phyloP scores from a whole-genome alignment of 2,888 invertebrate genomes.

The Coremacera marginata region DNA sequence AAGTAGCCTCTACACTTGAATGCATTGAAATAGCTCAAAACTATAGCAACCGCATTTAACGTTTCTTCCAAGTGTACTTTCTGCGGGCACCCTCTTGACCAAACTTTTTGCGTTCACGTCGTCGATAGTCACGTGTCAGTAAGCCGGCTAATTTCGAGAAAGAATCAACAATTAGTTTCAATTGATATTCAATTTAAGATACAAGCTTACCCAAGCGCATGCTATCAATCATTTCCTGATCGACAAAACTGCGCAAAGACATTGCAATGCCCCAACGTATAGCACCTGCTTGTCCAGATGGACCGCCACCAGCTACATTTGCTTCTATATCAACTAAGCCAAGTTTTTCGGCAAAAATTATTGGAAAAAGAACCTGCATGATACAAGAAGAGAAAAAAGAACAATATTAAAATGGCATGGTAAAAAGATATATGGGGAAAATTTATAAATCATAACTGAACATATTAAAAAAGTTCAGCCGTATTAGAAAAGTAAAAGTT shows the following conservation, averaged over 20 bases:
- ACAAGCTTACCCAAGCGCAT: conserved; percentile 83
- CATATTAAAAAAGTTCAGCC: too few relatives aligned
- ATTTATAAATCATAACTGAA: too few relatives aligned
- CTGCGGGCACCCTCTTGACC: conserved; percentile 91
- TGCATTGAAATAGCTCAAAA: conserved; percentile 1
- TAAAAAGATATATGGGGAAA: too few relatives aligned
- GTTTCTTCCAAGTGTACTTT: conserved; percentile 93
- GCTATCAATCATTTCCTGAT: conserved; percentile 79
- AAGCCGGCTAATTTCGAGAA: conserved; percentile 78
- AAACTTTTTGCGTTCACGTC: conserved; percentile 90
- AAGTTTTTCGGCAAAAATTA: conserved; percentile 82
- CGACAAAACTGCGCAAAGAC: conserved; percentile 86
- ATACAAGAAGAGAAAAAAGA: conserved; percentile 39
- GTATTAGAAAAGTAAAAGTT: too few relatives aligned
- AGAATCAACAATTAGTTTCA: conserved; percentile 17
- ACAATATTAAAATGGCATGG: conserved; percentile 9
- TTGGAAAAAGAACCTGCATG: conserved; percentile 83
- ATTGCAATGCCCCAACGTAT: conserved; percentile 89
- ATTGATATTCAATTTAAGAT: conserved; percentile 31
- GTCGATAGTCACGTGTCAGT: conserved; percentile 82
- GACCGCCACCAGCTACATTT: conserved; percentile 79
- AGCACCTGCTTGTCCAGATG: conserved; percentile 88
- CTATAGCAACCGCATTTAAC: conserved; percentile 71
- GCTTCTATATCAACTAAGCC: conserved; percentile 88
- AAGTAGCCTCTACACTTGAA: background rate